Evolutionary conservation across 2,797 vertebrate species (phyloP).

Genomic region (Urocyon cinereoargenteus): DNA sequence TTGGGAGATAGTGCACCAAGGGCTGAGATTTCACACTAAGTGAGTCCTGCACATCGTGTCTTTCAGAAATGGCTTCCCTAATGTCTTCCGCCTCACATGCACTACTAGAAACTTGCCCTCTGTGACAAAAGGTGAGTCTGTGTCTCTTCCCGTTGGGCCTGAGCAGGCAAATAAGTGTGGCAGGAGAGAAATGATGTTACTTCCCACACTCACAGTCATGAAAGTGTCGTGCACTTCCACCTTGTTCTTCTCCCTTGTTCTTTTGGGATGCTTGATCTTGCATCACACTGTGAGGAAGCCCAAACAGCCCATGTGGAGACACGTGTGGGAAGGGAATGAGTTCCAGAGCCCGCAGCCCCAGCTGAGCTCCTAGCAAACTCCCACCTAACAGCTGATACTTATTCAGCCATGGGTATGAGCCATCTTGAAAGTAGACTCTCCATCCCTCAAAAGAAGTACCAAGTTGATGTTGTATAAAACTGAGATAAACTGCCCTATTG

Average conservation of each 20-base stretch:
- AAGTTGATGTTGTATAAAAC: not conserved
- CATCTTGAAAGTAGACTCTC: not conserved
- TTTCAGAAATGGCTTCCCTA: not conserved
- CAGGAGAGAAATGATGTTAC: not conserved
- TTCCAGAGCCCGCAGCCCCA: not conserved
- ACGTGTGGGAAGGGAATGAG: not conserved
- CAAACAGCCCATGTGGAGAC: not conserved
- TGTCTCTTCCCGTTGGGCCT: not conserved
- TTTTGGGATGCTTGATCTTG: not conserved
- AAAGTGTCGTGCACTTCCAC: not conserved
- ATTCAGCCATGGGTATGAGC: not conserved
- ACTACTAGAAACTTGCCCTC: not conserved
- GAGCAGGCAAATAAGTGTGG: not conserved
- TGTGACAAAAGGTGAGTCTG: too few species aligned
- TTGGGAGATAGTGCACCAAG: not conserved
- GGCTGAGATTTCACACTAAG: not conserved
- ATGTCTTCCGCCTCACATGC: not conserved
- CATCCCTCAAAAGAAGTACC: not conserved
- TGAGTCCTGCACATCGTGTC: not conserved
- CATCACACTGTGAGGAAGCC: not conserved
- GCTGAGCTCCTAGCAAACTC: not conserved
- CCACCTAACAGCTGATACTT: not conserved
- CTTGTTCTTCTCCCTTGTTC: not conserved
- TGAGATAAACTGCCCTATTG: not conserved
- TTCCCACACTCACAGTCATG: not conserved